These are phyloP conservation scores for Formica selysi DNA, from an alignment of 1,140 invertebrate species.

Conservation along the genomic window DNA sequence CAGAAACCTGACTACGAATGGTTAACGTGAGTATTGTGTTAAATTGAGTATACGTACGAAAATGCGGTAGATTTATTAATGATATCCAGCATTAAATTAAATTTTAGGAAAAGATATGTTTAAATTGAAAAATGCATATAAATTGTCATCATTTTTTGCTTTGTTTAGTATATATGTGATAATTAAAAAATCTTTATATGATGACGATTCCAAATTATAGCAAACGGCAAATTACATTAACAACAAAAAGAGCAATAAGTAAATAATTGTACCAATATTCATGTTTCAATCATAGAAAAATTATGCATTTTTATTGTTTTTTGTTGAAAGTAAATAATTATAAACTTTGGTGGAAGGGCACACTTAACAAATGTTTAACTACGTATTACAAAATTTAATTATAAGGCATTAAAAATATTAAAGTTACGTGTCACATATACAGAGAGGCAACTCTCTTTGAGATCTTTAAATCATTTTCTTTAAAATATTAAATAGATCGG, in stretches of 20 bases:
- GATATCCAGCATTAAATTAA: neutral
- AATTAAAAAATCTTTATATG: neutral
- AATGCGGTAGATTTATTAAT: neutral
- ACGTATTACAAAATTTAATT: neutral
- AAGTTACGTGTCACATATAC: neutral
- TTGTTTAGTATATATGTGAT: neutral
- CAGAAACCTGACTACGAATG: constrained; percentile 71
- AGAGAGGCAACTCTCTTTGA: neutral
- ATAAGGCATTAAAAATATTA: neutral
- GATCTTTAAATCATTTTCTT: neutral
- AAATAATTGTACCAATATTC: neutral
- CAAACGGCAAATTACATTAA: neutral
- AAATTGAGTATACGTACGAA: constrained; percentile 4
- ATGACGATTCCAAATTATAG: no score
- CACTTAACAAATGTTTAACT: no score
- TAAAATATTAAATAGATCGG: neutral
- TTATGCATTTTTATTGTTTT: no score
- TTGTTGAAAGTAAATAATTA: no score
- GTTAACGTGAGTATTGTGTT: constrained; percentile 75
- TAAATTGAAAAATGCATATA: neutral
- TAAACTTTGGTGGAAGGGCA: no score
- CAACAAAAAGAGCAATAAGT: neutral
- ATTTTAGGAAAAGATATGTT: neutral
- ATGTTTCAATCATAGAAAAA: neutral
- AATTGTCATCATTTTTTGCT: neutral